A percentile compares a stretch with the other conserved stretches of the same genome.
phyloP scores from a whole-genome alignment of 1,140 invertebrate species.

The Rhizoglyphus robini region DNA sequence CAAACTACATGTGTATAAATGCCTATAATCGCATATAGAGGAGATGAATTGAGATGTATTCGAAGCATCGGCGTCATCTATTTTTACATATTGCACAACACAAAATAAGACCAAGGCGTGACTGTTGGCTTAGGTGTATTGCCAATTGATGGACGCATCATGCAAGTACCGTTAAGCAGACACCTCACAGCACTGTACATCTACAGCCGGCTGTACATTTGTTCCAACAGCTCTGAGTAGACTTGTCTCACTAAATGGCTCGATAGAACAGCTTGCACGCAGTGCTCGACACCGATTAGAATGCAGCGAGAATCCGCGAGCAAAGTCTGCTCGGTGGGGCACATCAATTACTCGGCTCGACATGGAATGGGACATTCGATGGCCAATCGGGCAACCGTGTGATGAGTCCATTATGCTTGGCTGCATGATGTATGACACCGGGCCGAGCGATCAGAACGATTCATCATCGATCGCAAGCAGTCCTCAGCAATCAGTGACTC shows the following conservation, averaged over 20 bases:
- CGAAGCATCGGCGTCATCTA: neutral
- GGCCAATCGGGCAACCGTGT: neutral
- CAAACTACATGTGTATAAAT: neutral
- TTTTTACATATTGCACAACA: neutral
- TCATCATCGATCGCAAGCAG: slow-evolving; percentile 1
- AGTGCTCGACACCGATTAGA: neutral
- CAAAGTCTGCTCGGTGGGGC: neutral
- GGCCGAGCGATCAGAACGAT: slow-evolving; percentile 1
- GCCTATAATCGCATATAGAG: neutral
- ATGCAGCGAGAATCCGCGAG: too few relatives aligned
- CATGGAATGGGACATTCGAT: neutral
- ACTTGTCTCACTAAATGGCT: too few relatives aligned
- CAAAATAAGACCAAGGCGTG: neutral
- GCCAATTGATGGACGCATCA: too few relatives aligned
- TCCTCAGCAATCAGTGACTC: neutral
- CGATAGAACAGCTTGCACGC: too few relatives aligned
- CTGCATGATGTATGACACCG: slow-evolving; percentile 8
- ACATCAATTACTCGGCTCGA: neutral
- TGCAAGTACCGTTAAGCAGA: too few relatives aligned
- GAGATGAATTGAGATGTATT: neutral
- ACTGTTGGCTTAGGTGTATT: neutral
- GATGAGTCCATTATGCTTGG: slow-evolving; percentile 13
- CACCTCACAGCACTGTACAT: neutral
- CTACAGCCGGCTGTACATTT: too few relatives aligned
- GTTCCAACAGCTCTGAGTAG: too few relatives aligned